Base-by-base conservation (phyloP, 2,888 invertebrate species). In the Eilema depressum region DNA sequence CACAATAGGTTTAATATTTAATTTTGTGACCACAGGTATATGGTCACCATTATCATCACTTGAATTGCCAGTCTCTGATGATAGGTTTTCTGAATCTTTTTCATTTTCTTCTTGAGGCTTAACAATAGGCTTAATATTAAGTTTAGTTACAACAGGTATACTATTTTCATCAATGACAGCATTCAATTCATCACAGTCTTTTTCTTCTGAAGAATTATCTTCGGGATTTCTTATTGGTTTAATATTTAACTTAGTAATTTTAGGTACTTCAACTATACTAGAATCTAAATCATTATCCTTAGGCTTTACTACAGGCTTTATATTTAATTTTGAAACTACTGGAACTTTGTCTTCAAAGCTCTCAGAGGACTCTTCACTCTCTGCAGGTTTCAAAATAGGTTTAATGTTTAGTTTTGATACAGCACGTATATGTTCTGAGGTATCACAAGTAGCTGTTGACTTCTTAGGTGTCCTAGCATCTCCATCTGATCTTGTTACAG, bases 1-100 rank as follows among this genome's bases (percentile, higher is more conserved):
- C 65, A 92, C 76, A 72, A 96, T 91, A 4, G 96, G 96, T 89
- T 96, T 96, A 75, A 96, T 96, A 75, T 96, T 96, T 65, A 96
- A 87, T 90, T 96, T 96, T 79, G 96, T 95, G 75, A 94, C 91
- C 83, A 93, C 84, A 77, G 95, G 95, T 91, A 95, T 93, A 75
- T 92, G 86, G 81, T 94, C 94, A 75, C 85, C 85, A 85, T 95
- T 94, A 71, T 95, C 95, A 89, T 95, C 94, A 89, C 94, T 94
- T 74, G 95, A 94, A 81, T 90, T 94, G 75, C 92, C 92, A 81
- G 93, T 94, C 88, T 94, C 94, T 78, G 93, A 93, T 75, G 94
- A 93, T 81, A 92, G 93, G 83, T 93, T 94, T 82, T 93, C 94
- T 74, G 91, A 90, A 87, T 94, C 92, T 85, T 93, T 93, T 80